Base-by-base conservation (phyloP, 2,113 vertebrate species). In the Phylloscopus trochiloides region DNA sequence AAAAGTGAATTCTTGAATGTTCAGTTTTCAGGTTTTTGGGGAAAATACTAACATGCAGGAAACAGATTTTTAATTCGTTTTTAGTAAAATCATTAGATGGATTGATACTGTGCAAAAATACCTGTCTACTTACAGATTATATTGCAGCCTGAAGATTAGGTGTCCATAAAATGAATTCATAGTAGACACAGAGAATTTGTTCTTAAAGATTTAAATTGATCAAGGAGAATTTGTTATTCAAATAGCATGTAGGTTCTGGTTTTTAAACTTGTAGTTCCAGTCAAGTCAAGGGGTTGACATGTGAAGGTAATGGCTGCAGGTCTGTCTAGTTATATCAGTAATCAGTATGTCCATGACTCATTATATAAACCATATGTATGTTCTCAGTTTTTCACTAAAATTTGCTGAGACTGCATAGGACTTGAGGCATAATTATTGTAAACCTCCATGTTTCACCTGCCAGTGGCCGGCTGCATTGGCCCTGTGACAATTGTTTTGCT, bases 271-370 rank as follows among this genome's bases (percentile, higher is more conserved):
- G 15, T 22, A 18, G 11, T 55, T 40, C 40, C 14, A 22, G 18
- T 52, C 18, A 62, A 63, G 28, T 61, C 6, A n/a, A 21, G 24
- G 15, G 14, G 13, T n/a, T 86, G 50, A 21, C 5, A 3, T 15
- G 10, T 21, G 21, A 81, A 12, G 34, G 9, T 52, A 52, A 58
- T 48, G 51, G 17, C 29, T 85, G 24, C 48, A 29, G 40, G 48
- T 57, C 31, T 82, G 75, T 17, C 6, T 8, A 6, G 14, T 81
- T 77, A 6, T 1, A 12, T 74, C 0, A 0, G 13, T 2, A 3
- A n/a, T 55, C 36, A 24, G 1, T 52, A 6, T 45, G 36, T 82
- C 26, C 3, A 0, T 43, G 24, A 81, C 15, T 29, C 7, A 17
- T 55, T 32, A 31, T 52, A 1, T 28, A 73, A 71, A 20, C 45